Conservation (phyloP, 2,888 invertebrate genomes). For the Macrosoma leucophasiata region DNA sequence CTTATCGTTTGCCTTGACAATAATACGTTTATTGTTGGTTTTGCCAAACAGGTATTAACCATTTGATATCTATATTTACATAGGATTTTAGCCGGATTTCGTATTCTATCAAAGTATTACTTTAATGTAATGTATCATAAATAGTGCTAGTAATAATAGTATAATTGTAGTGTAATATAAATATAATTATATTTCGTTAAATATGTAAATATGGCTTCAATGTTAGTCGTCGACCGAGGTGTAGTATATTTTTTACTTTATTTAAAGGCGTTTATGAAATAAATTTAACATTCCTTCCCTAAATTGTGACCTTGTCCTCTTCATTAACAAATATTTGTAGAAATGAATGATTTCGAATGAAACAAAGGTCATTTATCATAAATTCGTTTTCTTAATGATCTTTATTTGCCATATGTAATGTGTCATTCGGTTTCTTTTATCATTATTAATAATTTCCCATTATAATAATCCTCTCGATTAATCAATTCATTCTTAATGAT, state of each 20-base stretch:
- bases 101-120: conserved; percentile 68
- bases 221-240: conserved; percentile 1
- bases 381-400: too few relatives aligned
- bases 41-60: conserved; percentile 21
- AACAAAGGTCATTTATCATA: too few relatives aligned
- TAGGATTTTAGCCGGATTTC: conserved; percentile 29
- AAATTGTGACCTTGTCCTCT: not conserved
- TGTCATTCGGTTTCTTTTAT: not conserved
- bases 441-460: too few relatives aligned
- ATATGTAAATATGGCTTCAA: conserved; percentile 24
- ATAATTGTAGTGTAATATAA: too few relatives aligned
- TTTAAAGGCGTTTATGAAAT: conserved; percentile 2
- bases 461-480: too few relatives aligned
- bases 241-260: conserved; percentile 7
- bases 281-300: conserved; percentile 13
- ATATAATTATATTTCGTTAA: too few relatives aligned
- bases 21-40: conserved; percentile 35
- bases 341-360: too few relatives aligned
- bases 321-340: too few relatives aligned
- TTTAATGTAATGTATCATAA: conserved; percentile 36
- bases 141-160: conserved; percentile 13
- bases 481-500: too few relatives aligned
- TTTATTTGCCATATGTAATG: not conserved
- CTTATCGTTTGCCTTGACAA: conserved; percentile 40
- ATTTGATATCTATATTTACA: conserved; percentile 22